These are phyloP conservation scores for Tillus elongatus DNA, from an alignment of 2,888 invertebrate species.

Conservation along the genomic window DNA sequence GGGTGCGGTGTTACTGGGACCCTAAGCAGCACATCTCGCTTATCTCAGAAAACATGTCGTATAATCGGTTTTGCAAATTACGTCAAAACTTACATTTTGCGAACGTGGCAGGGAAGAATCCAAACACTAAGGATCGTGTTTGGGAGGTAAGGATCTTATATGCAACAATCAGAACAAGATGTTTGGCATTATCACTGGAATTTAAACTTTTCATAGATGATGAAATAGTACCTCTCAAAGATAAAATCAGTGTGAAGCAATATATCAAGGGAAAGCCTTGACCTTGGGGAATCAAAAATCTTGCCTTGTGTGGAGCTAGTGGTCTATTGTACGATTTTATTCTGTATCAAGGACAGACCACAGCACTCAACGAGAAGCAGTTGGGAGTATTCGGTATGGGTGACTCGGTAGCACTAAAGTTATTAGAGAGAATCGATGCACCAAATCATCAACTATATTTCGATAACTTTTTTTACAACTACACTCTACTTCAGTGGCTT, in stretches of 20 bases:
- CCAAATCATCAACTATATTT: not conserved
- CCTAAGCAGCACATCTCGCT: too few species aligned
- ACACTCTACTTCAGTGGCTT: not conserved
- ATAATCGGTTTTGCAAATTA: too few species aligned
- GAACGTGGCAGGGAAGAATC: not conserved
- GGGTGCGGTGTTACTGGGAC: too few species aligned
- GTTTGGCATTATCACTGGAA: not conserved
- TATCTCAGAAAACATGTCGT: too few species aligned
- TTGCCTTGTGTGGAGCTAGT: conserved; percentile 21
- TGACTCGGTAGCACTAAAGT: conserved; percentile 10
- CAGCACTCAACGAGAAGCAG: conserved; percentile 12
- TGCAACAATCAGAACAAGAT: not conserved
- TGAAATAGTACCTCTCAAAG: not conserved
- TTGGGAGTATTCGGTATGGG: conserved; percentile 17
- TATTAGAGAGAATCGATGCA: not conserved
- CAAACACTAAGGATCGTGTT: not conserved
- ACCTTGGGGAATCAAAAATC: conserved; percentile 21
- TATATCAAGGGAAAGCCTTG: conserved; percentile 6
- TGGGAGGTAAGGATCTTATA: conserved; percentile 1
- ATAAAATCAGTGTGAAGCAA: not conserved
- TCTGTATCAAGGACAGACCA: conserved; percentile 20
- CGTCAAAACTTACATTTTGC: conserved; percentile 3
- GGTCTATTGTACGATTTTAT: conserved; percentile 23
- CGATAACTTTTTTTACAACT: not conserved
- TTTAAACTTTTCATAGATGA: not conserved